phyloP scores from a whole-genome alignment of 1,140 invertebrate species.

The Pseudomyrmex gracilis region DNA sequence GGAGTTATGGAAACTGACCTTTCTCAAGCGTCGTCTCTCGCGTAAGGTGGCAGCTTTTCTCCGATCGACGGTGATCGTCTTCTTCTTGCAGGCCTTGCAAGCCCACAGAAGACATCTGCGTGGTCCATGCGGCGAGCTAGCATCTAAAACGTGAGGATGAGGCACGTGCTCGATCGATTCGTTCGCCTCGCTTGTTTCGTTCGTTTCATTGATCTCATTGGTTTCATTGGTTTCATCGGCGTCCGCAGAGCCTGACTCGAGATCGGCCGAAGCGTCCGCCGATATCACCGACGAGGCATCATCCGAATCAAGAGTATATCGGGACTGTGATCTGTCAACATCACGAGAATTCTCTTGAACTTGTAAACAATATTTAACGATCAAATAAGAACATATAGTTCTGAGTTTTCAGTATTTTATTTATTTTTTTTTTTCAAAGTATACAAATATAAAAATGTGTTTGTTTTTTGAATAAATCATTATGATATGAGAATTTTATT shows the following conservation, averaged over 20 bases:
- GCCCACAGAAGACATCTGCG: constrained; percentile 96
- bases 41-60: constrained; percentile 98
- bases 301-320: constrained; percentile 82
- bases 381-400: not conserved
- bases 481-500: constrained; percentile 4
- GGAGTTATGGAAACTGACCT: constrained; percentile 87
- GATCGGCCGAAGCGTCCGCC: constrained; percentile 81
- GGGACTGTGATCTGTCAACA: constrained; percentile 63
- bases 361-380: not conserved
- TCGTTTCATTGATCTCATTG: constrained; percentile 65
- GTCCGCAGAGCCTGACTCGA: constrained; percentile 80
- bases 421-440: too few species aligned
- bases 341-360: not conserved
- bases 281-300: constrained; percentile 81
- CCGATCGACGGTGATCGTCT: constrained; percentile 96
- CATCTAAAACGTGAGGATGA: constrained; percentile 80
- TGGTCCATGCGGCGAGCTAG: constrained; percentile 82
- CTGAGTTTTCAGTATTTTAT: not conserved
- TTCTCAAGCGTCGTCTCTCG: constrained; percentile 95
- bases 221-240: constrained; percentile 78
- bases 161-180: constrained; percentile 81
- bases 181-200: constrained; percentile 74
- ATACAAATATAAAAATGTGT: too few species aligned
- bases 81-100: constrained; percentile 98
- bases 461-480: not conserved